Evolutionary conservation across 1,140 invertebrate species (phyloP), one percentile per base, ranked within the genome.

Genomic region (Drosophila kohkoa): DNA sequence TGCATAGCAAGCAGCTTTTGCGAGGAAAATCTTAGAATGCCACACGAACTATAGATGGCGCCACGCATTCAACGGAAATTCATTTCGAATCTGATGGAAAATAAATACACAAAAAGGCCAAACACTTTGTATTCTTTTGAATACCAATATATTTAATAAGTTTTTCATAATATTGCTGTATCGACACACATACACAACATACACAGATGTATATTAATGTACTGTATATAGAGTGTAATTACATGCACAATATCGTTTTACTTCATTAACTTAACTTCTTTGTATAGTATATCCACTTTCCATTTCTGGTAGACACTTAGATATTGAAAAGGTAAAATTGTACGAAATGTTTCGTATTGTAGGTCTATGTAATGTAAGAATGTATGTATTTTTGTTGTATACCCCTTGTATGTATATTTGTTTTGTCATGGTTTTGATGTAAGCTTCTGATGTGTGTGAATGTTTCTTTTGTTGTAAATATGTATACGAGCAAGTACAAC

Each of bases 281-380:
- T 74, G 55, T 63, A 54, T 63, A 68, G 41, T 43, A 43, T 67
- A 72, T 68, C 54, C 46, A 38, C 49, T 63, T 68, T 74, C 63
- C 75, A 73, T 67, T 73, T 63, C 64, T 88, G 76, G 78, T 89
- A 89, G 85, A 89, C 85, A 89, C 81, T 89, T 88, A 89, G 85
- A 89, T 69, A 76, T 81, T 89, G 85, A 90, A 89, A 89, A 89
- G 81, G 86, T 90, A 89, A 89, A 89, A 81, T 90, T 89, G 85
- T 89, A 89, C 85, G 83, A 83, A 78, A 43, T 81, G 32, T 81
- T 63, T 82, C 72, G 71, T 70, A 46, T 67, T 25, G 55, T 79
- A 54, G 55, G 46, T 68, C 48, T 67, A 67, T 58, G 49, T 68
- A 52, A 71, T 51, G 67, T 59, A 70, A 69, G 59, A 73, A 73